These are phyloP conservation scores for Ctena decussata DNA, from an alignment of 2,888 invertebrate genomes.

Conservation along the genomic window DNA sequence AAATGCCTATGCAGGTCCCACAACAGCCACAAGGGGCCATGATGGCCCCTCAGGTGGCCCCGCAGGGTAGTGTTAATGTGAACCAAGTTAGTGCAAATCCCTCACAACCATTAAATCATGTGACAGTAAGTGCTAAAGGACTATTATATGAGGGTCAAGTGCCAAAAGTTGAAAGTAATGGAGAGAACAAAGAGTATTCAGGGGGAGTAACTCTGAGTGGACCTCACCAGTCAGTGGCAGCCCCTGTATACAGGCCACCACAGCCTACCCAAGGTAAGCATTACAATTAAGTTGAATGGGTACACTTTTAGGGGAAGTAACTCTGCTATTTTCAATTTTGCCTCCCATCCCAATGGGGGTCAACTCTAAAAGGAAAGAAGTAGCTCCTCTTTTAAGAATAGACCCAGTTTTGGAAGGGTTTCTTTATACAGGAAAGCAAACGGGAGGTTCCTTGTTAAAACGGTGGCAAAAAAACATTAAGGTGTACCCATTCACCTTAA, in stretches of 20 bases:
- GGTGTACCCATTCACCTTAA: too few species aligned
- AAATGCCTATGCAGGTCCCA: slow-evolving; percentile 80
- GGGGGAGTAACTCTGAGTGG: slow-evolving; percentile 37
- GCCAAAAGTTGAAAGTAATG: slow-evolving; percentile 62
- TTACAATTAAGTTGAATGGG: too few species aligned
- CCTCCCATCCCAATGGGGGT: too few species aligned
- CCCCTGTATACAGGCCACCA: slow-evolving; percentile 9
- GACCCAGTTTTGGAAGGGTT: too few species aligned
- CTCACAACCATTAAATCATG: slow-evolving; percentile 51
- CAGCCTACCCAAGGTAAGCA: slow-evolving; percentile 28
- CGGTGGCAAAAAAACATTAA: too few species aligned
- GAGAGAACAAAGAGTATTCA: slow-evolving; percentile 56
- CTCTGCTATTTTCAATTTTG: too few species aligned
- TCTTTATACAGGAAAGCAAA: too few species aligned
- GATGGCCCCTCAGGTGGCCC: slow-evolving; percentile 39
- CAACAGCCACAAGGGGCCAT: slow-evolving; percentile 31
- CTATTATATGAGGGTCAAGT: slow-evolving; percentile 54
- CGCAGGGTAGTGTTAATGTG: slow-evolving; percentile 26
- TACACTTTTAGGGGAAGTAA: too few species aligned
- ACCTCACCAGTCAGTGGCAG: slow-evolving; percentile 30
- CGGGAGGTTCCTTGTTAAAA: too few species aligned
- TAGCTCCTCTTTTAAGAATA: too few species aligned
- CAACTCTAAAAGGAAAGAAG: too few species aligned
- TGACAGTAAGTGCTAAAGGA: slow-evolving; percentile 73
- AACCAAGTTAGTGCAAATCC: slow-evolving; percentile 29